Conservation (phyloP, 2,797 vertebrate species). For the Etheostoma nigrum region DNA sequence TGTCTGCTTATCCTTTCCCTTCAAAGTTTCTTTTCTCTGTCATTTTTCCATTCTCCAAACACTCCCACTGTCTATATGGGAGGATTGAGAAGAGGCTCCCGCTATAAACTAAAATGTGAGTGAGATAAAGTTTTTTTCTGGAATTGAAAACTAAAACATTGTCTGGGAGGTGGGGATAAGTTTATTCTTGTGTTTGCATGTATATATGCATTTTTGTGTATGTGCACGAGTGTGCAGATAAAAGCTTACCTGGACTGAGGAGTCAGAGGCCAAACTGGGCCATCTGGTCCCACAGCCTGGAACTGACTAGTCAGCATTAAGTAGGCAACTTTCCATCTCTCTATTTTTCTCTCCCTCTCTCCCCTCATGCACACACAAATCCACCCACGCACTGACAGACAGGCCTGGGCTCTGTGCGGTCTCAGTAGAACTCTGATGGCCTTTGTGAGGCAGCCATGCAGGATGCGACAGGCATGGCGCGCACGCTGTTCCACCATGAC, state of each 20-base stretch:
- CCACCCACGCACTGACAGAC: conserved; percentile 67
- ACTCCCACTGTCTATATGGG: not conserved
- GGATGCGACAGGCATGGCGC: conserved; percentile 62
- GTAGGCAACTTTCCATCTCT: conserved; percentile 30
- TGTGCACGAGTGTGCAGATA: conserved; percentile 16
- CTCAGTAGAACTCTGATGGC: conserved; percentile 67
- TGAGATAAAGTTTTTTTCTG: conserved; percentile 14
- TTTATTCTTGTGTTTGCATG: not conserved
- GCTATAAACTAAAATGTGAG: not conserved
- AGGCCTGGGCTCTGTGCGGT: conserved; percentile 55
- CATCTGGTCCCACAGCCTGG: conserved; percentile 70
- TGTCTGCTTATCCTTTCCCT: not conserved
- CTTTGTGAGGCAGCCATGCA: conserved; percentile 73
- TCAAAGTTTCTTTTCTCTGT: conserved; percentile 12
- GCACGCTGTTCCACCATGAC: conserved; percentile 61
- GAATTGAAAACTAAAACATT: conserved; percentile 8
- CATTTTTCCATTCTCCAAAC: conserved; percentile 19
- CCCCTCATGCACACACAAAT: conserved; percentile 37
- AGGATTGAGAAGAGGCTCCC: conserved; percentile 9
- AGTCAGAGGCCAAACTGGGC: conserved; percentile 70
- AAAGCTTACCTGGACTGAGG: conserved; percentile 59
- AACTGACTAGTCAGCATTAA: conserved; percentile 77
- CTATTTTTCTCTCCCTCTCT: not conserved
- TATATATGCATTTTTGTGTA: conserved; percentile 3
- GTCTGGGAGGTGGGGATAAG: not conserved